Evolutionary conservation across 2,888 invertebrate genomes (phyloP), one percentile per base, ranked within the genome.

Genomic region (Mimachlamys varia): DNA sequence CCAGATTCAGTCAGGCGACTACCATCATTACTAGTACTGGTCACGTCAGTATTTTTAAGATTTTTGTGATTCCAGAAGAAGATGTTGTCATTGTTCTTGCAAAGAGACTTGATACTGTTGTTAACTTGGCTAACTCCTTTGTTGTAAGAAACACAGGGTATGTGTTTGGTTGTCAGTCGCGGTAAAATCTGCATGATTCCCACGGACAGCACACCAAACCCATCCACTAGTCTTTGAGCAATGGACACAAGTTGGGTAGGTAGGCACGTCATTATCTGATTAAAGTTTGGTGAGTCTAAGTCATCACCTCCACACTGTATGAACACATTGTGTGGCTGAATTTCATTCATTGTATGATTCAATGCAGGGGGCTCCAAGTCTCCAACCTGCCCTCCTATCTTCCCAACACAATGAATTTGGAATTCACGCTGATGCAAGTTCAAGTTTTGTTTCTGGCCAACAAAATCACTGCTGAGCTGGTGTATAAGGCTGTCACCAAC

Each of bases 201-300:
- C 0, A 76, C 76, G 33, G 33, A 76, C 19, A 76, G 33, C 7
- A 76, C 76, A 76, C 76, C 76, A 76, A 76, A 76, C 27, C 76
- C 33, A 33, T 76, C 76, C 33, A 76, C 76, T 76, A 76, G 33
- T 76, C 76, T 76, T 76, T 76, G 76, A 33, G 76, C 76, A 76
- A 76, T 27, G 12, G 76, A 76, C 76, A 76, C 76, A 33, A 76
- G 76, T 76, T 76, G 76, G 19, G 76, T 76, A 76, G 76, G 76
- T 33, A 76, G 76, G 76, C 76, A 76, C 10, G 76, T 76, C 76
- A 76, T 76, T 76, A 76, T 76, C 15, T 76, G 76, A 7, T 27
- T 76, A 76, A 76, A 76, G 76, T 76, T 76, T 76, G 76, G 76
- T 22, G 76, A 76, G 76, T 76, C 76, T 33, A 76, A 76, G 76